These are phyloP conservation scores for Barbus barbus DNA, from an alignment of 2,113 vertebrate genomes.

Conservation along the genomic window DNA sequence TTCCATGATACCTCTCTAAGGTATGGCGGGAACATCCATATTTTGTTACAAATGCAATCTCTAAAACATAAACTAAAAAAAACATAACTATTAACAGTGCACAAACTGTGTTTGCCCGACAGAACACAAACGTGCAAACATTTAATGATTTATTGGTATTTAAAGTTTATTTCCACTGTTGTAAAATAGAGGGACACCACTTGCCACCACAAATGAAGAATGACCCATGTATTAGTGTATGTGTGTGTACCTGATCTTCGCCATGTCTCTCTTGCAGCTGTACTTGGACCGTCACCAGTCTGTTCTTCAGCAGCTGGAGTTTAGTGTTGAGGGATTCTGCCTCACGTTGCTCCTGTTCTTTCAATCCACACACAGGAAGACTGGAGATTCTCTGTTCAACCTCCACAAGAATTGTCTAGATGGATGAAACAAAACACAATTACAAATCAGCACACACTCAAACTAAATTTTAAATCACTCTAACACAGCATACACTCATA, in stretches of 20 bases:
- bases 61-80: too few species aligned
- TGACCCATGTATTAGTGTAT: background rate
- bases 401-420: slow-evolving; percentile 84
- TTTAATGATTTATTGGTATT: too few species aligned
- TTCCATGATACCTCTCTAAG: too few species aligned
- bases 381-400: slow-evolving; percentile 83
- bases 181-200: too few species aligned
- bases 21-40: too few species aligned
- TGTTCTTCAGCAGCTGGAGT: slow-evolving; percentile 82
- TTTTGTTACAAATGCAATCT: too few species aligned
- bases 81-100: too few species aligned
- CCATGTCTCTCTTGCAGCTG: slow-evolving; percentile 78
- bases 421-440: slow-evolving; percentile 11
- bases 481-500: background rate
- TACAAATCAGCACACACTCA: background rate
- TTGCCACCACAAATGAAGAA: too few species aligned
- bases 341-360: slow-evolving; percentile 69
- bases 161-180: too few species aligned
- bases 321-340: slow-evolving; percentile 79
- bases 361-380: slow-evolving; percentile 62
- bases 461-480: background rate
- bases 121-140: too few species aligned
- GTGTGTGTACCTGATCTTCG: slow-evolving; percentile 65
- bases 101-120: too few species aligned
- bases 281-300: slow-evolving; percentile 83